These are phyloP conservation scores for Cyanoderma ruficeps DNA, from an alignment of 2,113 vertebrate species.

Conservation along the genomic window DNA sequence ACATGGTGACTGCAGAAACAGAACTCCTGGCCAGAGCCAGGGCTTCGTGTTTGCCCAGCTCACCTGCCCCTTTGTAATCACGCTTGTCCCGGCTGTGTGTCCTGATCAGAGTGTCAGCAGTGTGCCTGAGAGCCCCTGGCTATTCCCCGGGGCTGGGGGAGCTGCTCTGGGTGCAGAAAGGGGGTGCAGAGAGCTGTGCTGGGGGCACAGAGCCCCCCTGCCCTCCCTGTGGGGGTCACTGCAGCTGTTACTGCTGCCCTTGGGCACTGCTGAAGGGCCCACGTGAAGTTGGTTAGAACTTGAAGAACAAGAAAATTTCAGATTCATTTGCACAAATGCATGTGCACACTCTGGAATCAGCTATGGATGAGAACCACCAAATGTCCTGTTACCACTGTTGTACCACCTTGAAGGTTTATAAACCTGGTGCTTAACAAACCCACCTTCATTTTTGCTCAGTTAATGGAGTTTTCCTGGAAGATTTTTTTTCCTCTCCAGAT, in stretches of 20 bases:
- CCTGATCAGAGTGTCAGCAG: neutral
- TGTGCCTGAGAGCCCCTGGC: neutral
- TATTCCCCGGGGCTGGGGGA: rapidly evolving
- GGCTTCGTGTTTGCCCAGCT: neutral
- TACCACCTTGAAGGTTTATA: neutral
- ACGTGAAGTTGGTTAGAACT: rapidly evolving
- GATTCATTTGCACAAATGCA: neutral
- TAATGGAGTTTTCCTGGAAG: neutral
- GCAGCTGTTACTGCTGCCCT: rapidly evolving
- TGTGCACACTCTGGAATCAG: rapidly evolving
- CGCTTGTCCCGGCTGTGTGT: rapidly evolving
- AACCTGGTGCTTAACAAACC: neutral
- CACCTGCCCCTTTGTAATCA: neutral
- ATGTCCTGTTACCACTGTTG: too few species aligned
- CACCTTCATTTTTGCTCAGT: neutral
- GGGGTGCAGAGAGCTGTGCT: neutral
- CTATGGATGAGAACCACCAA: neutral
- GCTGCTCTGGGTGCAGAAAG: too few species aligned
- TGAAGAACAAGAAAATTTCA: neutral
- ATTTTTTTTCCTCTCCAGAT: neutral
- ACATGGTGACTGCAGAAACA: neutral
- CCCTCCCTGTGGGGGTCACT: rapidly evolving
- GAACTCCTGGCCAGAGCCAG: neutral
- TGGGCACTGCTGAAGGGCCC: neutral
- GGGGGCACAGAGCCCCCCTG: rapidly evolving